phyloP scores from a whole-genome alignment of 2,888 invertebrate genomes.

The Clivina fossor region DNA sequence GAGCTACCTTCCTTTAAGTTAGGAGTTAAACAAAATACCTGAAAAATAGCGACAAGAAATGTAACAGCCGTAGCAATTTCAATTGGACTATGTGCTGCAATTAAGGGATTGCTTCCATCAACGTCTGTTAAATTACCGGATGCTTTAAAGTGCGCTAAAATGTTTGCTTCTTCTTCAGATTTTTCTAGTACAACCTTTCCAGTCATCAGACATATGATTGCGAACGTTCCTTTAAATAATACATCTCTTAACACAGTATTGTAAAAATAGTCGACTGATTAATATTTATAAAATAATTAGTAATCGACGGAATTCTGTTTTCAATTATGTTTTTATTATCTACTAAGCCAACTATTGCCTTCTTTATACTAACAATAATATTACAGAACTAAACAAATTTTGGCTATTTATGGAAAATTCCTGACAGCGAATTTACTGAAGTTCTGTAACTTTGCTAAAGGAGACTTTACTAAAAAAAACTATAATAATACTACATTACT shows the following conservation, averaged over 20 bases:
- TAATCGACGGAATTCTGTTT: not conserved
- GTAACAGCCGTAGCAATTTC: conserved; percentile 77
- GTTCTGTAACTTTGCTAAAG: too few species aligned
- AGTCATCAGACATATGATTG: conserved; percentile 87
- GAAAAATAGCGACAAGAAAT: conserved; percentile 72
- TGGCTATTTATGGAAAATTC: too few species aligned
- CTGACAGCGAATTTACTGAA: too few species aligned
- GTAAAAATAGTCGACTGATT: not conserved
- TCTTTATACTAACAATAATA: too few species aligned
- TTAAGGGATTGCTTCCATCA: conserved; percentile 8
- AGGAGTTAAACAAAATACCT: too few species aligned
- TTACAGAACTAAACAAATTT: too few species aligned
- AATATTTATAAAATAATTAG: not conserved
- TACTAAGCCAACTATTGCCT: too few species aligned
- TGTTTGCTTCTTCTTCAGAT: conserved; percentile 42
- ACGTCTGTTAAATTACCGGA: conserved; percentile 37
- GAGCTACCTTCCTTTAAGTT: too few species aligned
- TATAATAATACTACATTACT: too few species aligned
- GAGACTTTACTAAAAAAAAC: too few species aligned
- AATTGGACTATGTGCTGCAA: conserved; percentile 53
- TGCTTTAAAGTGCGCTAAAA: conserved; percentile 9
- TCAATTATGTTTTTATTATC: not conserved
- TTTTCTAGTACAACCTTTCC: conserved; percentile 70
- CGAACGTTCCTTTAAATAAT: conserved; percentile 67
- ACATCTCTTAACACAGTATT: not conserved